These are phyloP conservation scores for Yponomeuta malinellus DNA, from an alignment of 2,888 invertebrate genomes.

Conservation along the genomic window DNA sequence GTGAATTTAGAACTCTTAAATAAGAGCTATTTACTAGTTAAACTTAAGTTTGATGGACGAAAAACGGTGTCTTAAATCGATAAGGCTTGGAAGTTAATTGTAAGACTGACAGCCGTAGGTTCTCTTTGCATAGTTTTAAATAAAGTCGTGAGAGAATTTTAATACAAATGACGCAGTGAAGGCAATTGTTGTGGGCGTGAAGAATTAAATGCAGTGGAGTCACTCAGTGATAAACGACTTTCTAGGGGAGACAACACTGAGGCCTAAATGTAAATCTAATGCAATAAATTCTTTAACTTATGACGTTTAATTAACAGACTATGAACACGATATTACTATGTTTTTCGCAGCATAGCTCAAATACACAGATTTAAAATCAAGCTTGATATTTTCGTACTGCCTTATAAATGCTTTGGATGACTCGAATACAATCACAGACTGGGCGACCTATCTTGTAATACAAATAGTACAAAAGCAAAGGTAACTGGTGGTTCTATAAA, in stretches of 20 bases:
- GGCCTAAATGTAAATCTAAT: not conserved
- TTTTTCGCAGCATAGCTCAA: constrained; percentile 32
- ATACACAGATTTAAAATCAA: not conserved
- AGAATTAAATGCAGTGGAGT: not conserved
- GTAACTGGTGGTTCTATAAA: not conserved
- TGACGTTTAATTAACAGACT: constrained; percentile 9
- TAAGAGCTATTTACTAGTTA: not conserved
- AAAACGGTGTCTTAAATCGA: not conserved
- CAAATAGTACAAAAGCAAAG: not conserved
- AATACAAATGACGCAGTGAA: not conserved
- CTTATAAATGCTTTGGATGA: not conserved
- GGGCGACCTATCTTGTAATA: not conserved
- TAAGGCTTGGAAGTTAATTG: not conserved
- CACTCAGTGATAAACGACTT: not conserved
- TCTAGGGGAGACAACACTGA: not conserved
- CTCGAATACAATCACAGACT: not conserved
- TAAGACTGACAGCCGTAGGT: not conserved
- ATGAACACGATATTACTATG: constrained; percentile 34
- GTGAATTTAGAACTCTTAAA: not conserved
- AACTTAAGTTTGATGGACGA: not conserved
- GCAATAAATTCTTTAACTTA: constrained; percentile 10
- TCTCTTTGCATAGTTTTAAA: not conserved
- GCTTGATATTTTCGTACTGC: not conserved
- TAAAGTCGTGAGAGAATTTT: not conserved
- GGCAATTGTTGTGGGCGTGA: not conserved